A percentile compares a stretch with the other conserved stretches of the same genome.
phyloP scores from a whole-genome alignment of 2,113 vertebrate species.

The Cricetomys ansorgei region DNA sequence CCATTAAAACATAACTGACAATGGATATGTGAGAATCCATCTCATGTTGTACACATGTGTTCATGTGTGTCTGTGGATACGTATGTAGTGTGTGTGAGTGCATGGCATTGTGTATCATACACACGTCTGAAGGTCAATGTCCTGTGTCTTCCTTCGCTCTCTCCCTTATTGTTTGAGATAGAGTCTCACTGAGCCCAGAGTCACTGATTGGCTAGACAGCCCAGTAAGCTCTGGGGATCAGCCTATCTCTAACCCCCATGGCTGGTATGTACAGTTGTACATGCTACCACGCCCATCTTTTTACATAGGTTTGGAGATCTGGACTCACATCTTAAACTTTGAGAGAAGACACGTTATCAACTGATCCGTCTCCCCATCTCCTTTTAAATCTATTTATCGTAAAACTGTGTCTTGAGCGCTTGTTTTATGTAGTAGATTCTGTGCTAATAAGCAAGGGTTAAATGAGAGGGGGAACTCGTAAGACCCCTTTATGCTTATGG shows the following conservation, averaged over 20 bases:
- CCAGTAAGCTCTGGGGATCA: neutral
- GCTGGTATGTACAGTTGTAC: neutral
- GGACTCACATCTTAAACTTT: neutral
- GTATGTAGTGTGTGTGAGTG: neutral
- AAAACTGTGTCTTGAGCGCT: neutral
- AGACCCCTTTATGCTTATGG: neutral
- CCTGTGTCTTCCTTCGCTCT: neutral
- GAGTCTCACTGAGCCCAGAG: neutral
- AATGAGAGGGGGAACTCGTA: neutral
- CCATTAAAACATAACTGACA: conserved; percentile 13
- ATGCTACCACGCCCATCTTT: too few relatives aligned
- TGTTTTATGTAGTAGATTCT: neutral
- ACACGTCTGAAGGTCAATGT: neutral
- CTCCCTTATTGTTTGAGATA: neutral
- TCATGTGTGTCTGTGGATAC: neutral
- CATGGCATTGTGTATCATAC: neutral
- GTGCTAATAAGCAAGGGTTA: neutral
- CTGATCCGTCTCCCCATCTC: neutral
- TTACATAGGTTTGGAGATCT: neutral
- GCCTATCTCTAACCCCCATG: too few relatives aligned
- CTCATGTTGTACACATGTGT: neutral
- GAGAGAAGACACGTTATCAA: neutral
- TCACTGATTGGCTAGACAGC: neutral
- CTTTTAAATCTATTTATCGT: conserved; percentile 13
- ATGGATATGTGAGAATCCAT: neutral